These are phyloP conservation scores for Eilema griseolum DNA, from an alignment of 2,888 invertebrate genomes.

Conservation along the genomic window DNA sequence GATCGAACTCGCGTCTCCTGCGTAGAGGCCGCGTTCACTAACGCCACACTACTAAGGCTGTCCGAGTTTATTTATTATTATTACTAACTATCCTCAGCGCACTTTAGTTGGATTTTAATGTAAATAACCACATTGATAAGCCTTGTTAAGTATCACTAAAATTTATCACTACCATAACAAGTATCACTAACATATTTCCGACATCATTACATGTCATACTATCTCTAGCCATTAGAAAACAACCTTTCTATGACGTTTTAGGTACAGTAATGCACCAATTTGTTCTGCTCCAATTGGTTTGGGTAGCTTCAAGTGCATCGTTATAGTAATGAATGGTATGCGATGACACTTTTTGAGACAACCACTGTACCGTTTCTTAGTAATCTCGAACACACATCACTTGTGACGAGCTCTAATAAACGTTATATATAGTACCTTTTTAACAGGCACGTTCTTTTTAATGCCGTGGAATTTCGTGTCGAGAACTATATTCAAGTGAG, in stretches of 20 bases:
- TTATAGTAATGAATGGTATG: conserved; percentile 52
- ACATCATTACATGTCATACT: conserved; percentile 23
- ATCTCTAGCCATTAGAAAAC: conserved; percentile 36
- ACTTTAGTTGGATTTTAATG: conserved; percentile 7
- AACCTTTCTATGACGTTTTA: conserved; percentile 43
- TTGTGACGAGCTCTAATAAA: conserved; percentile 65
- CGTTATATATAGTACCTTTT: conserved; percentile 65
- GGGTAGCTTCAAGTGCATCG: conserved; percentile 38
- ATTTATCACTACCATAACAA: conserved; percentile 11
- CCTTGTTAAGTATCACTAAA: conserved; percentile 12
- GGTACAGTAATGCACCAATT: conserved; percentile 53
- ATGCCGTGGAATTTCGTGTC: conserved; percentile 48
- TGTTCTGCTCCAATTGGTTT: conserved; percentile 58
- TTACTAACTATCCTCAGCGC: background rate
- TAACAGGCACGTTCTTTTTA: conserved; percentile 59
- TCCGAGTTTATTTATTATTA: background rate
- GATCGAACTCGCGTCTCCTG: no score
- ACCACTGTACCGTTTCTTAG: conserved; percentile 55
- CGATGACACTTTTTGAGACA: conserved; percentile 53
- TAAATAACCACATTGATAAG: conserved; percentile 5
- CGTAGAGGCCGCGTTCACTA: no score
- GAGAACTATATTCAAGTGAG: conserved; percentile 34
- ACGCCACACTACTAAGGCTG: no score
- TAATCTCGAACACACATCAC: conserved; percentile 65
- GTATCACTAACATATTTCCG: conserved; percentile 21